These are phyloP conservation scores for Lochmaea capreae DNA, from an alignment of 2,888 invertebrate genomes.

Conservation along the genomic window DNA sequence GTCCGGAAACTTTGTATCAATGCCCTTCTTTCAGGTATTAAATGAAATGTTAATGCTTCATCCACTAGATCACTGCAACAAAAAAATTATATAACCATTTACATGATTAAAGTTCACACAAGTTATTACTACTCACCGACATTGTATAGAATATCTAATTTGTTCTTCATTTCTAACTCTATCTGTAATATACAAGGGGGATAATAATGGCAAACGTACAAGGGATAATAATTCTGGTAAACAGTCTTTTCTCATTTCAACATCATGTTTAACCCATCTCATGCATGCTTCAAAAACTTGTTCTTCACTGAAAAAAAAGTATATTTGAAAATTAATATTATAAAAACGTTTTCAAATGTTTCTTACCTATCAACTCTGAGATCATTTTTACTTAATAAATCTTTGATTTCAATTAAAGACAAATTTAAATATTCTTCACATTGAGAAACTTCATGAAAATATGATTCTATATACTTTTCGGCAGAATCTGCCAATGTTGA, in stretches of 20 bases:
- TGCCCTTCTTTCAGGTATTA: conserved; percentile 86
- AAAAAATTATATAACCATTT: conserved; percentile 6
- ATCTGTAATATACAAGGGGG: conserved; percentile 85
- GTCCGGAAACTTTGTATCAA: conserved; percentile 81
- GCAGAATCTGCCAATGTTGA: conserved; percentile 77
- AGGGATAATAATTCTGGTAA: conserved; percentile 79
- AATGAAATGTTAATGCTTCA: conserved; percentile 88
- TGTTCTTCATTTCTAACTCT: conserved; percentile 82
- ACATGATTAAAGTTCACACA: neutral
- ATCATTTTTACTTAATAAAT: conserved; percentile 80
- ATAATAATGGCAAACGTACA: conserved; percentile 83
- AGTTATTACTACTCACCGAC: conserved; percentile 68
- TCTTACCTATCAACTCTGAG: conserved; percentile 73
- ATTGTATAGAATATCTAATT: conserved; percentile 81
- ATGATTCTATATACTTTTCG: conserved; percentile 82
- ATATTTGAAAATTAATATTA: neutral
- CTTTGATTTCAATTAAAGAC: conserved; percentile 72
- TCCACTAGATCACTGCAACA: conserved; percentile 80
- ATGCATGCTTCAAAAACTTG: conserved; percentile 88
- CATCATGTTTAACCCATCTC: conserved; percentile 80
- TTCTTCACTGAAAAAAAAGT: conserved; percentile 71
- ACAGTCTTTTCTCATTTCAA: conserved; percentile 68
- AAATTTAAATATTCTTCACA: conserved; percentile 81
- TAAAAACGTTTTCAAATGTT: neutral
- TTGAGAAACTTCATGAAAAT: conserved; percentile 81